phyloP scores from a whole-genome alignment of 2,113 vertebrate species.

The Salvelinus fontinalis region DNA sequence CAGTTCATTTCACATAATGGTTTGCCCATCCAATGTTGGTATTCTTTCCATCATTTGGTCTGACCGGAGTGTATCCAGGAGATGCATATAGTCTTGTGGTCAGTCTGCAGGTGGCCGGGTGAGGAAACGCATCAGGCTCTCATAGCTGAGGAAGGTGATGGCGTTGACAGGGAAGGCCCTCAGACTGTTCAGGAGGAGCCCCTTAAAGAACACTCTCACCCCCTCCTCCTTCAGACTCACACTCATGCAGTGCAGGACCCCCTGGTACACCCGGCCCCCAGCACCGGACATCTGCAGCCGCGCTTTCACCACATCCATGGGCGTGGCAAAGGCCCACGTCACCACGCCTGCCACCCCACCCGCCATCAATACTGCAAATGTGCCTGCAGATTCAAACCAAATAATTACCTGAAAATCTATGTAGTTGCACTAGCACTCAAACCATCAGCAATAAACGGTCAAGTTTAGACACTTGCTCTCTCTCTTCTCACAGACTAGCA shows the following conservation, averaged over 20 bases:
- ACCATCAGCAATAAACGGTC: not conserved
- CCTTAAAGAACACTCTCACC: constrained; percentile 73
- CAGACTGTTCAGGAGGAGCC: constrained; percentile 77
- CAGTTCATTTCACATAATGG: not conserved
- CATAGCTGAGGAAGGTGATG: constrained; percentile 81
- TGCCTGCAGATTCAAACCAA: constrained; percentile 53
- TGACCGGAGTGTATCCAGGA: not conserved
- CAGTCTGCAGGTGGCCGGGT: constrained; percentile 27
- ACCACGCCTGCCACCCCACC: constrained; percentile 77
- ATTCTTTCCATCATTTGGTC: not conserved
- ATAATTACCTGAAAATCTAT: not conserved
- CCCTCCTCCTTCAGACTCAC: constrained; percentile 77
- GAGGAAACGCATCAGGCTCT: constrained; percentile 69
- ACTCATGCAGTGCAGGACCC: constrained; percentile 77
- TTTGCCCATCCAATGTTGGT: not conserved
- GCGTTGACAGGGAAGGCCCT: constrained; percentile 85
- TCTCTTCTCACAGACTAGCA: not conserved
- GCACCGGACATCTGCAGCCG: constrained; percentile 81
- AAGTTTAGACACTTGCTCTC: not conserved
- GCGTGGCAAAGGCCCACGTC: constrained; percentile 79
- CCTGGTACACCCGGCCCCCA: constrained; percentile 62
- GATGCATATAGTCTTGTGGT: not conserved
- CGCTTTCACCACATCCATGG: constrained; percentile 83
- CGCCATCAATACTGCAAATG: constrained; percentile 68
- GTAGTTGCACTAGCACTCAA: not conserved